Conservation (phyloP, 2,113 vertebrate genomes). For the Naja naja region DNA sequence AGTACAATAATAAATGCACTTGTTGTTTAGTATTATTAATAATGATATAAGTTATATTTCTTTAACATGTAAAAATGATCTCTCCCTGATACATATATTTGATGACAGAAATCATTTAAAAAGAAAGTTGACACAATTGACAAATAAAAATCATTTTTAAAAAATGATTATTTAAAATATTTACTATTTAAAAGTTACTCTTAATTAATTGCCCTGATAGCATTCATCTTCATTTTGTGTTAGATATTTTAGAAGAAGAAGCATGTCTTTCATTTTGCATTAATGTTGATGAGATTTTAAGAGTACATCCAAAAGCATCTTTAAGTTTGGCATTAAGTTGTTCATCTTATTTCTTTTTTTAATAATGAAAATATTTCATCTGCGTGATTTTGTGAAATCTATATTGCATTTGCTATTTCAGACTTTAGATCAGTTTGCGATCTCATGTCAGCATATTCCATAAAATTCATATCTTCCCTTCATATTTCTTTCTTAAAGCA, state of each 20-base stretch:
- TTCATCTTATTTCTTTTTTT: background rate
- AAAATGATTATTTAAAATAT: background rate
- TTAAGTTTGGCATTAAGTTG: background rate
- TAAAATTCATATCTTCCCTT: background rate
- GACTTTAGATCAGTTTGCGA: background rate
- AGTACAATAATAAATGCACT: background rate
- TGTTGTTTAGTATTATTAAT: background rate
- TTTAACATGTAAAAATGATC: background rate
- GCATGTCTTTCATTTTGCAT: background rate
- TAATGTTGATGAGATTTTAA: background rate
- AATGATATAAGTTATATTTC: background rate
- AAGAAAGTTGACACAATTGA: background rate
- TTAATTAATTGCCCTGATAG: background rate
- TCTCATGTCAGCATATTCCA: background rate
- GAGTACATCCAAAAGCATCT: background rate
- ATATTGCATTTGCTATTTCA: background rate
- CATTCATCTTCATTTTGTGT: background rate
- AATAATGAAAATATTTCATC: background rate
- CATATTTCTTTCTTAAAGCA: background rate
- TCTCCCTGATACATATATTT: background rate
- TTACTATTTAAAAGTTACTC: background rate
- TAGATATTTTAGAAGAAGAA: background rate
- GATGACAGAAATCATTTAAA: background rate
- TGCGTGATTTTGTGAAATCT: background rate
- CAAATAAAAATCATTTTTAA: background rate